Base-by-base conservation (phyloP, 2,113 vertebrate species). In the Nycticorax nycticorax region DNA sequence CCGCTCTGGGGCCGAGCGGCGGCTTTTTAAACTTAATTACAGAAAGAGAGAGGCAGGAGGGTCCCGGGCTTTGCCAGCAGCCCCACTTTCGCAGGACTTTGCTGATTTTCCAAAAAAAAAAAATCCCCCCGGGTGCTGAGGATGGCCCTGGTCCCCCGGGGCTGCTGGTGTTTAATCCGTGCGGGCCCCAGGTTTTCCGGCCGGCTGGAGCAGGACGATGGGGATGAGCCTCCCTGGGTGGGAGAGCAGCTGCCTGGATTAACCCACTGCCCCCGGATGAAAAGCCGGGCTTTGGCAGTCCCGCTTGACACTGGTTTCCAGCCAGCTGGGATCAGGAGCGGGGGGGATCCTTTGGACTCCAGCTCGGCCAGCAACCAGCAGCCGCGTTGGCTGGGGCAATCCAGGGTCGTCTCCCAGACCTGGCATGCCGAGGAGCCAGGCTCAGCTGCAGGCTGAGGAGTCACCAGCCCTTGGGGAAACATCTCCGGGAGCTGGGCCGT, bases 181-280 rank as follows among this genome's bases (percentile, higher is more conserved):
- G 0, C 1, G 17, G 76, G 73, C 60, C 72, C 59, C 9, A 6
- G 1, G 22, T 80, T 93, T 92, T 93, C 88, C 15, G 3, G 63
- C 6, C 0, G 63, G 85, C 95, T 93, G 96, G 67, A 94, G 92
- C 57, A 15, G 88, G 90, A 88, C 37, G 77, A 83, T 74, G 89
- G 56, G 41, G 28, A 19, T 75, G 91, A 85, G 77, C 68, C 85
- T 53, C 24, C 22, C 76, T 8, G 89, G 88, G 68, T 68, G 86
- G 84, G 93, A 86, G 41, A 81, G 89, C 94, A 85, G 94, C 93
- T 95, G 89, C 88, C 64, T 0, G 74, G 78, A 71, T 93, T 89
- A 94, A 91, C 89, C 71, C 8, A 4, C 37, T 76, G 92, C 62
- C 73, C 89, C 66, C 0, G 6, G 18, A 8, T 47, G 75, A 6